Base-by-base conservation (phyloP, 2,797 vertebrate genomes). In the Bovichtus variegatus region DNA sequence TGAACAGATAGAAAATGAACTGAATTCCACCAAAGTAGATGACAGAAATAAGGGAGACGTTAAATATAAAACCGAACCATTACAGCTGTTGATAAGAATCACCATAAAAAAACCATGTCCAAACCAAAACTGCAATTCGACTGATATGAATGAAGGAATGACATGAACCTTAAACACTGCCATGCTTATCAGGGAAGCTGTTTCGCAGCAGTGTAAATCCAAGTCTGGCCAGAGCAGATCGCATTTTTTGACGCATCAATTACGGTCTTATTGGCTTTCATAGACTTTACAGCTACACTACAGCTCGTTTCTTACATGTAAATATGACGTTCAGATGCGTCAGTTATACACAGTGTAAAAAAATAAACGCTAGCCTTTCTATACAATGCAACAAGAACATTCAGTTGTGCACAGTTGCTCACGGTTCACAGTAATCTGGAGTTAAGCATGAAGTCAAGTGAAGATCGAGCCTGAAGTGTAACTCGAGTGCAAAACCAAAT, bases 401-500 rank as follows among this genome's bases (percentile, higher is more conserved):
- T 43, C 25, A 58, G 10, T 44, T 58, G 49, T 41, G 19, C 23
- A 58, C 1, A 31, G 9, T 3, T 27, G 57, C 44, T 53, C 19
- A 74, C 12, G 51, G 46, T 51, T 66, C 41, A 58, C 19, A 43
- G 65, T 61, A 10, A 59, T 71, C 55, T 40, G 51, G 19, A 72
- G 57, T 72, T 12, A 58, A 53, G 31, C 31, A 27, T 49, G 43
- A 61, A 41, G 50, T 55, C 70, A 53, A 31, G 23, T 46, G 41
- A 55, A 79, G 43, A 36, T 81, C 59, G 75, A 70, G 18, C 71
- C 18, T 54, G 27, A 71, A 59, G 50, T 61, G 63, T 43, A 68
- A 80, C 31, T 29, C 1, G 9, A 81, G 53, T 53, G 34, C 29
- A 74, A 50, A 70, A 63, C 82, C 34, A 74, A 68, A 81, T 79